phyloP scores from a whole-genome alignment of 2,113 vertebrate genomes.

The Cheirogaleus medius region DNA sequence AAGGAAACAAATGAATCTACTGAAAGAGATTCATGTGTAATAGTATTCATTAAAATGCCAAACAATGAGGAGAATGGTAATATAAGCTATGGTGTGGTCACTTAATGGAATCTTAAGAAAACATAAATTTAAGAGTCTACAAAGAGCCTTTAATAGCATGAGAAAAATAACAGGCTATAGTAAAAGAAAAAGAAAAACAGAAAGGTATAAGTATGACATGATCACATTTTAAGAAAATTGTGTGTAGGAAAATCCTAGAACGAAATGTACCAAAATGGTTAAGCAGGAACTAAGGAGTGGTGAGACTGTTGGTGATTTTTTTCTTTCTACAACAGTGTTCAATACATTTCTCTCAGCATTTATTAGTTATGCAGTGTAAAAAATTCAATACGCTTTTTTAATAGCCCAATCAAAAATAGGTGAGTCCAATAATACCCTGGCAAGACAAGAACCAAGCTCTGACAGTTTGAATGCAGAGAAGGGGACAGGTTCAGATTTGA shows the following conservation, averaged over 20 bases:
- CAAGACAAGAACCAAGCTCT: neutral
- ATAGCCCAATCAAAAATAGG: neutral
- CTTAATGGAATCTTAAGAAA: neutral
- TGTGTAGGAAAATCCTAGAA: neutral
- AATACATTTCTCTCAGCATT: neutral
- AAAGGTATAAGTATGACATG: neutral
- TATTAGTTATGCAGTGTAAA: neutral
- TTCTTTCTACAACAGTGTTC: neutral
- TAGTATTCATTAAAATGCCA: neutral
- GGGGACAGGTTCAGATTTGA: neutral
- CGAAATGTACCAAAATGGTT: neutral
- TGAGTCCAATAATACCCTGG: neutral
- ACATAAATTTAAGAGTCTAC: neutral
- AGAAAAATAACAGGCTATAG: neutral
- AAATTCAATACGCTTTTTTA: neutral
- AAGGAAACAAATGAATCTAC: neutral
- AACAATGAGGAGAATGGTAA: too few relatives aligned
- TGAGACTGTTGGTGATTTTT: neutral
- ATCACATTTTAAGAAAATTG: neutral
- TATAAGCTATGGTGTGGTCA: neutral
- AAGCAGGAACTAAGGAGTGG: neutral
- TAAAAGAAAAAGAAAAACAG: neutral
- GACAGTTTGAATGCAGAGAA: neutral
- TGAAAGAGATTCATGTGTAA: neutral
- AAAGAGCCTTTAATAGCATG: neutral